Base-by-base conservation (phyloP, 2,888 invertebrate species). In the Lasioglossum morio region DNA sequence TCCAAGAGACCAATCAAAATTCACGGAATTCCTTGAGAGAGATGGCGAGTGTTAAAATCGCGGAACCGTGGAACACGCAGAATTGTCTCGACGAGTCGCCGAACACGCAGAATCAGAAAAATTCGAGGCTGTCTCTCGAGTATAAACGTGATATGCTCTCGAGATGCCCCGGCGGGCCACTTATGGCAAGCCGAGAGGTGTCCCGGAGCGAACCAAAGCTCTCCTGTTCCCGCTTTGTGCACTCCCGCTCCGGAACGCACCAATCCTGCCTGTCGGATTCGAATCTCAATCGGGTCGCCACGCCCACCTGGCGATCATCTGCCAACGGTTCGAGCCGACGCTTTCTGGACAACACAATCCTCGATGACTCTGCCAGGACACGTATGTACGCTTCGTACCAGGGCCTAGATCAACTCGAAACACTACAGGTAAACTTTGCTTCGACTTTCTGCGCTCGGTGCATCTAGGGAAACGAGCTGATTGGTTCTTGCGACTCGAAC, bases 1-100 rank as follows among this genome's bases (percentile, higher is more conserved):
- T 87, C 1, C 92, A 88, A 48, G 93, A 93, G 77, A 86, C 82
- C 23, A 92, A 93, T 87, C 92, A 94, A 70, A 94, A 93, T 76
- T 91, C 86, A 46, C 86, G 92, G 1, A 93, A 93, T 40, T 92
- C 89, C 0, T 46, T 89, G 70, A 75, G 88, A 75, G 91, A 92
- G 60, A 48, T 85, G 5, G 23, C 23, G 1, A 53, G 23, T 0
- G 23, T 53, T 23, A 53, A 23, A 53, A n/a, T 53, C 53, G 30
- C 63, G 27, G 30, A 30, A 16, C 27, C 63, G 2, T 34, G 66
- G 66, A 8, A 19, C 16, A 66, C 7, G 16, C 30, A 8, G 66
- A 34, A 34, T 16, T 19, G n/a, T 7, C 48, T 73, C 37, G 92
- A 93, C 73, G 89, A 89, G 16, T 92, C 92, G 0, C 92, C 93